Evolutionary conservation across 2,797 vertebrate species (phyloP).

Genomic region (Adrianichthys oophorus): DNA sequence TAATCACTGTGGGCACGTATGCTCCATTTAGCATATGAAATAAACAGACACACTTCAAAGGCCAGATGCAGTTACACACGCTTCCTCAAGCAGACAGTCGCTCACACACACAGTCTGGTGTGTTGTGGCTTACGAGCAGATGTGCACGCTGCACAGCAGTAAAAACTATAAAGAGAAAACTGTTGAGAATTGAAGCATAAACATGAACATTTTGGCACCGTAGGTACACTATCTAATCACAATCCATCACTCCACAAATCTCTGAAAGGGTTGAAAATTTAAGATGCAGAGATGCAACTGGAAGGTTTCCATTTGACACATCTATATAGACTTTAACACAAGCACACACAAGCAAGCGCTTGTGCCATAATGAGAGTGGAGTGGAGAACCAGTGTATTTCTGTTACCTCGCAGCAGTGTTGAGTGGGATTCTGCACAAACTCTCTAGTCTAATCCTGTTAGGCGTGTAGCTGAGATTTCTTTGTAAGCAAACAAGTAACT

Average conservation of each 20-base stretch:
- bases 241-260: conserved; percentile 2
- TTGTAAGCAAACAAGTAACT: conserved; percentile 37
- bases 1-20: background rate
- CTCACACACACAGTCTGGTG: conserved; percentile 2
- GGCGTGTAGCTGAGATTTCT: conserved; percentile 33
- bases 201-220: background rate
- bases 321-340: conserved; percentile 19
- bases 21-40: background rate
- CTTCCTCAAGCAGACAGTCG: background rate
- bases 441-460: conserved; percentile 57
- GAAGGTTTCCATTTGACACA: conserved; percentile 33
- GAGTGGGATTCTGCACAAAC: conserved; percentile 27
- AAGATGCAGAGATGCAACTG: conserved; percentile 7
- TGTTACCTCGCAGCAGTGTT: conserved; percentile 42
- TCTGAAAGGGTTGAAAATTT: background rate
- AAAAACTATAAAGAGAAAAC: background rate
- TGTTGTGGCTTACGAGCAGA: background rate
- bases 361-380: conserved; percentile 5
- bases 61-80: background rate
- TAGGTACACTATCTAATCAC: background rate
- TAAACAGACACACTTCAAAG: background rate
- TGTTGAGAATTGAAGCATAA: background rate
- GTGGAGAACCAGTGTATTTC: conserved; percentile 31
- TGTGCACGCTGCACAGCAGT: background rate
- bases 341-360: background rate